A percentile compares a stretch with the other conserved stretches of the same genome.
These are phyloP conservation scores for Drosophila rufa DNA, from an alignment of 1,140 invertebrate genomes.

Conservation along the genomic window DNA sequence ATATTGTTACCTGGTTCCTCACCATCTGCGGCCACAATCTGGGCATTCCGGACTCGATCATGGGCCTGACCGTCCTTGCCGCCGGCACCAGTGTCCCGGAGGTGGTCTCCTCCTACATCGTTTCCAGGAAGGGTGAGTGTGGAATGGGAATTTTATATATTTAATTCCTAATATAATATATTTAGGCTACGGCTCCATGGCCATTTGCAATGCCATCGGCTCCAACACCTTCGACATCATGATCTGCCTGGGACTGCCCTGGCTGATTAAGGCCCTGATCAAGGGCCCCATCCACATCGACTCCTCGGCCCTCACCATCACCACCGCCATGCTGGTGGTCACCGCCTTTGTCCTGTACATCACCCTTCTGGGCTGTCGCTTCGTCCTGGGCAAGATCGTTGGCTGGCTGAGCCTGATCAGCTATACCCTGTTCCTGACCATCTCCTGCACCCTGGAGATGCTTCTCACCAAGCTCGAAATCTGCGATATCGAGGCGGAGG, in stretches of 20 bases:
- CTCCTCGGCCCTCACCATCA: slow-evolving; percentile 91
- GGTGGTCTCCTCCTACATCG: slow-evolving; percentile 92
- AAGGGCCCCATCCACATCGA: slow-evolving; percentile 87
- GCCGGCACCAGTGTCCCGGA: slow-evolving; percentile 93
- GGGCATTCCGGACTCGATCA: slow-evolving; percentile 90
- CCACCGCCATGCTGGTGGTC: slow-evolving; percentile 90
- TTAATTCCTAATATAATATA: too few species aligned
- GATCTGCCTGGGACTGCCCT: slow-evolving; percentile 92
- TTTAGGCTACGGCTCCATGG: slow-evolving; percentile 91
- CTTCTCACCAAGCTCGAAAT: slow-evolving; percentile 89
- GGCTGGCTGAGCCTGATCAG: slow-evolving; percentile 90
- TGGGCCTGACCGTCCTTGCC: slow-evolving; percentile 91
- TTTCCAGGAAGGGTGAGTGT: slow-evolving; percentile 88
- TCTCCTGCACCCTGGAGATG: slow-evolving; percentile 92
- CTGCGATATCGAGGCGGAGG: slow-evolving; percentile 85
- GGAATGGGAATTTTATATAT: too few species aligned
- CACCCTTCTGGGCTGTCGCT: slow-evolving; percentile 83
- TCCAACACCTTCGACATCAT: slow-evolving; percentile 95
- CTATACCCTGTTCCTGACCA: slow-evolving; percentile 90
- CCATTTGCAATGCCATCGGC: slow-evolving; percentile 94
- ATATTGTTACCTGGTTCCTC: slow-evolving; percentile 96
- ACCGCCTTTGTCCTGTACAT: slow-evolving; percentile 90
- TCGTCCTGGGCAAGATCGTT: slow-evolving; percentile 89
- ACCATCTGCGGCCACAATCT: slow-evolving; percentile 93
- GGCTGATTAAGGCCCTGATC: slow-evolving; percentile 91